Conservation (phyloP, 1,140 invertebrate species). For the Adelges cooleyi region DNA sequence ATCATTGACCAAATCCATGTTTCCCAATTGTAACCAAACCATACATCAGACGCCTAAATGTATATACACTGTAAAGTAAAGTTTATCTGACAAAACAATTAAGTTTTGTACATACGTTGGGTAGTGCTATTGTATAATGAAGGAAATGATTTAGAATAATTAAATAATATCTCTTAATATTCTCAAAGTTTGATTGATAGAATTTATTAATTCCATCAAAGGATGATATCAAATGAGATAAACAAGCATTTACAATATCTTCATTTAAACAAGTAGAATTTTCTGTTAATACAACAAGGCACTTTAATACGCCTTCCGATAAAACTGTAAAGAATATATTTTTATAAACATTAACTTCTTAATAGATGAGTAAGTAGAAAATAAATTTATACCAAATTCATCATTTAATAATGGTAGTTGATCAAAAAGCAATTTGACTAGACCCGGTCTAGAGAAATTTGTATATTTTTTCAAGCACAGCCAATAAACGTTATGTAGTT, state of each 20-base stretch:
- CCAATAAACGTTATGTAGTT: conserved; percentile 16
- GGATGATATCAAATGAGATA: background rate
- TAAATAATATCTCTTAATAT: background rate
- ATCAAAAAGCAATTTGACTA: background rate
- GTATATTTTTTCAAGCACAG: conserved; percentile 21
- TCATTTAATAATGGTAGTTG: background rate
- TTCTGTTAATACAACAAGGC: conserved; percentile 4
- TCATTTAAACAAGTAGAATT: background rate
- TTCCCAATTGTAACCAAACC: conserved; percentile 6
- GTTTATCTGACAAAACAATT: too few species aligned
- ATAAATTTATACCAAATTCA: conserved; percentile 1
- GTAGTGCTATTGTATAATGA: background rate
- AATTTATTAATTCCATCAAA: background rate
- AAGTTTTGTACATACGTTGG: background rate
- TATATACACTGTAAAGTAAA: too few species aligned
- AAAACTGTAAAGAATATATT: conserved; percentile 4
- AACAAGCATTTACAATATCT: background rate
- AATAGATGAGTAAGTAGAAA: background rate
- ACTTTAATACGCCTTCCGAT: background rate
- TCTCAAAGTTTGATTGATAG: background rate
- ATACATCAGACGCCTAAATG: background rate
- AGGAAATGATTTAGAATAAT: background rate
- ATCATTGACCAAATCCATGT: conserved; percentile 25
- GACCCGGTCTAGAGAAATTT: background rate
- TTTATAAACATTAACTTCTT: background rate